Evolutionary conservation across 2,888 invertebrate species (phyloP), one percentile per base, ranked within the genome.

Genomic region (Agrypnus murinus): DNA sequence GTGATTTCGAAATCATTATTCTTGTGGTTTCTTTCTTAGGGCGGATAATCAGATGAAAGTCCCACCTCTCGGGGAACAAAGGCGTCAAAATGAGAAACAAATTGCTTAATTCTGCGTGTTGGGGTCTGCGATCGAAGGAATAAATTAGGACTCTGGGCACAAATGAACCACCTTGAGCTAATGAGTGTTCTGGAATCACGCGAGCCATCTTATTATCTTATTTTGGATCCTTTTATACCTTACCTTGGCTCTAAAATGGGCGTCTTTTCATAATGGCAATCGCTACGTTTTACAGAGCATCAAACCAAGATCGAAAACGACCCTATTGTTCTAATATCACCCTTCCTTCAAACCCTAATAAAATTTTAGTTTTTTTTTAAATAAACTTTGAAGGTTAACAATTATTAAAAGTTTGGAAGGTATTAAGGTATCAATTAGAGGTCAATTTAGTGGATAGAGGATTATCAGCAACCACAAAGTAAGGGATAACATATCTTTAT

Each of bases 81-180:
- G 77, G 77, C 76, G 77, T 77, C 76, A 76, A 76, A 77, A 77
- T 73, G 75, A 74, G 75, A 75, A 76, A 77, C 73, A 76, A 76
- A 77, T 77, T 74, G 74, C 77, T 77, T 76, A 76, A 77, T 77
- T 77, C 75, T 77, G 77, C 77, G 76, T 77, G 76, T 69, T 72
- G 46, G 74, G 71, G 65, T 65, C 72, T 67, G 63, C 76, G 74
- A 74, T 74, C 77, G 74, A 71, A 71, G 63, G 75, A 76, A 77
- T 76, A 77, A 77, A 77, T 77, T 77, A 77, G 73, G 69, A 72
- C 69, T 72, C 73, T 57, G 74, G 73, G 73, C 73, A 71, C 76
- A 77, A 77, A 76, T 75, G 76, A 76, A 75, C 75, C 74, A 71
- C 75, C 75, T 74, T 71, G 65, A 69, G 63, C 75, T 77, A 76